Percentiles rank a stretch among this genome's conserved stretches.
Evolutionary conservation across 2,113 vertebrate species (phyloP).

Genomic region (Engraulis encrasicolus): DNA sequence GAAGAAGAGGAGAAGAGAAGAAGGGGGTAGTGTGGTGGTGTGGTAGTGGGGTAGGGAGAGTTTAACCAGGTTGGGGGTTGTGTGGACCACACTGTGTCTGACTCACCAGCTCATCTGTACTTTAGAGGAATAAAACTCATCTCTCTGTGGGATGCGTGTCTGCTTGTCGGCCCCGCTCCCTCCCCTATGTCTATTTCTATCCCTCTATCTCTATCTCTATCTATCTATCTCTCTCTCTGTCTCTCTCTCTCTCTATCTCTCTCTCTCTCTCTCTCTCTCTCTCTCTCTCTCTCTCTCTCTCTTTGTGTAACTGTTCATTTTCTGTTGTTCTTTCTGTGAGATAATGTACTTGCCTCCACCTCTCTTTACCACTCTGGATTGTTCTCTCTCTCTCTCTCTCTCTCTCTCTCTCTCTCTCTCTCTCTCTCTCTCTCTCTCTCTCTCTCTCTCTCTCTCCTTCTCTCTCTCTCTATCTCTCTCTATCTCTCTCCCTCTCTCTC

Average conservation of each 20-base stretch:
- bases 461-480: neutral
- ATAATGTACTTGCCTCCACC: no score
- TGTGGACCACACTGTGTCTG: conserved; percentile 3
- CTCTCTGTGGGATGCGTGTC: neutral
- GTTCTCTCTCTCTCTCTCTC: no score
- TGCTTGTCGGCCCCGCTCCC: no score
- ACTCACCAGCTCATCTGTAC: neutral
- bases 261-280: neutral
- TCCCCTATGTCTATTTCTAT: neutral
- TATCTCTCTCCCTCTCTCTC: neutral
- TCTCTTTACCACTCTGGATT: no score
- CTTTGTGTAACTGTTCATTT: no score
- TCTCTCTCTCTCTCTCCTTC: conserved; percentile 2
- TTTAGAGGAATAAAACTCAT: neutral
- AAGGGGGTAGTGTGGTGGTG: neutral
- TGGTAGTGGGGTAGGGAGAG: neutral
- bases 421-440: neutral
- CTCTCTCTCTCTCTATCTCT: neutral
- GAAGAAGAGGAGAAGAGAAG: no score
- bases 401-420: neutral
- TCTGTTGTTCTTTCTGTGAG: no score
- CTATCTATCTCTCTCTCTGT: neutral
- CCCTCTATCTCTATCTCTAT: no score
- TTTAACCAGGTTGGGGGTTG: conserved; percentile 2
- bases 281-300: neutral